Evolutionary conservation across 2,888 invertebrate genomes (phyloP).

Genomic region (Andricus quercusramuli): DNA sequence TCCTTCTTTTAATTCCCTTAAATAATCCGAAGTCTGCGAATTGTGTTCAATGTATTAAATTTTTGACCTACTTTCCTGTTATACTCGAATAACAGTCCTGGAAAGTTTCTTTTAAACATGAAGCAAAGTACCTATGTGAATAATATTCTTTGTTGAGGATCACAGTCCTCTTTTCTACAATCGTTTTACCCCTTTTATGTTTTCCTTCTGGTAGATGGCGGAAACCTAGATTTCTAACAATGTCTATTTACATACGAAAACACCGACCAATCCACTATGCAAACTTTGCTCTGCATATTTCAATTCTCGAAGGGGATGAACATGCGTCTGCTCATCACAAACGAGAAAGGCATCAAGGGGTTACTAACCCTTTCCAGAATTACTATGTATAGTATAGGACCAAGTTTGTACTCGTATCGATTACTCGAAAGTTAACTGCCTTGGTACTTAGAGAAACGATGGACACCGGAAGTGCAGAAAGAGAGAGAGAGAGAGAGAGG

Average conservation of each 20-base stretch:
- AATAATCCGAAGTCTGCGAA: too few relatives aligned
- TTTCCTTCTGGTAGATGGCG: not conserved
- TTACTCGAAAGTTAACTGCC: conserved; percentile 13
- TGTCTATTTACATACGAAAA: conserved; percentile 30
- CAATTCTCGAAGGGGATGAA: conserved; percentile 30
- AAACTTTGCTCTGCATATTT: conserved; percentile 27
- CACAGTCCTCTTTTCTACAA: not conserved
- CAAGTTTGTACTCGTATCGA: conserved; percentile 34
- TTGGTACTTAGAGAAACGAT: not conserved
- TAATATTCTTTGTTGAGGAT: not conserved
- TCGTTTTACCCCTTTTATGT: not conserved
- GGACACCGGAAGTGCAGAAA: not conserved
- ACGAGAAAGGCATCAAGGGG: not conserved
- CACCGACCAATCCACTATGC: conserved; percentile 19
- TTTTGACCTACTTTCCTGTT: too few relatives aligned
- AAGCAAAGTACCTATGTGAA: too few relatives aligned
- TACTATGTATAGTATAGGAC: not conserved
- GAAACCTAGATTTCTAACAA: conserved; percentile 4
- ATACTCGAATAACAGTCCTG: too few relatives aligned
- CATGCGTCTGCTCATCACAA: conserved; percentile 1
- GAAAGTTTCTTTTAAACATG: too few relatives aligned
- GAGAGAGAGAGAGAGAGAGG: not conserved
- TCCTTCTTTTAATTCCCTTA: too few relatives aligned
- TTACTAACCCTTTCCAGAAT: not conserved
- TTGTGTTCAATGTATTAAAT: too few relatives aligned